These are phyloP conservation scores for Paracentrotus lividus DNA, from an alignment of 53 echinoderm and acorn worm genomes.

Conservation along the genomic window DNA sequence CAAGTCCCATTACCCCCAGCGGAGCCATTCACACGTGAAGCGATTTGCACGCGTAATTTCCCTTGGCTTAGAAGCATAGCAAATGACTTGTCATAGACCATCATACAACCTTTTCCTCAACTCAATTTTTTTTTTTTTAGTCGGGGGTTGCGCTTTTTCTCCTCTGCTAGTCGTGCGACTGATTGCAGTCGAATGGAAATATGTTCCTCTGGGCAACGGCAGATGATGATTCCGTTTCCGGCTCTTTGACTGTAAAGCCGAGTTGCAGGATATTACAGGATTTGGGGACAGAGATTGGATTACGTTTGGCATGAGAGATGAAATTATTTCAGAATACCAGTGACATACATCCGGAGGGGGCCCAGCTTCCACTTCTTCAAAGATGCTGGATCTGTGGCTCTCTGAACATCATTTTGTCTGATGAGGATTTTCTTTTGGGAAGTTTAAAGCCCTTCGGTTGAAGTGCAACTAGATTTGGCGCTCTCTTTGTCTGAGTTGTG, in stretches of 20 bases:
- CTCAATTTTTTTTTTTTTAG: neutral
- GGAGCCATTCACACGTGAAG: constrained; percentile 46
- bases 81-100: constrained; percentile 51
- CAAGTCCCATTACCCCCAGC: constrained; percentile 20
- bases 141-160: neutral
- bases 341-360: neutral
- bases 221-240: constrained; percentile 42
- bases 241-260: constrained; percentile 17
- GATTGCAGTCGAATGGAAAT: neutral
- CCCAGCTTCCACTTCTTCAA: neutral
- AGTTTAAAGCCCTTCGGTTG: neutral
- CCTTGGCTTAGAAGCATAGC: constrained; percentile 47
- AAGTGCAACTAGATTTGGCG: neutral
- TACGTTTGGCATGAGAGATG: constrained; percentile 8
- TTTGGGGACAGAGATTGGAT: constrained; percentile 6
- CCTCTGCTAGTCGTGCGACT: neutral
- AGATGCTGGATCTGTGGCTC: neutral
- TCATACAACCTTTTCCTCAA: neutral
- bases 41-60: constrained; percentile 66
- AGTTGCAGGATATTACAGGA: constrained; percentile 16
- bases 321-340: neutral
- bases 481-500: neutral
- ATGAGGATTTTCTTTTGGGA: neutral
- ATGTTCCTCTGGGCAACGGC: neutral
- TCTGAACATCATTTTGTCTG: neutral